These are phyloP conservation scores for Porites divaricata DNA, from an alignment of 92 coral and sea anemone genomes.

Conservation along the genomic window DNA sequence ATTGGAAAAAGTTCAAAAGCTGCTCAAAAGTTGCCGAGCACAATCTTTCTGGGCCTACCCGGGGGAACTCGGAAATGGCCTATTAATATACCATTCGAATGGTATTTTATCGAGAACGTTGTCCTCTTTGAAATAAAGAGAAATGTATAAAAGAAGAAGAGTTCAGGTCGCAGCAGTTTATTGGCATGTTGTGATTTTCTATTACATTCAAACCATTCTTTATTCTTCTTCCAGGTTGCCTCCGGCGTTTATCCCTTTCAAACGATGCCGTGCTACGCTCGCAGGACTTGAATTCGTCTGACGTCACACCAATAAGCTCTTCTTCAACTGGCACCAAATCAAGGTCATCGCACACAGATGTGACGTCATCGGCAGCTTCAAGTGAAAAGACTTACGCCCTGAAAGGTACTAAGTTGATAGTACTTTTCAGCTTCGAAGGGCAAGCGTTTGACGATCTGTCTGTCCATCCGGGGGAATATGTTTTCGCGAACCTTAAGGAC, in stretches of 20 bases:
- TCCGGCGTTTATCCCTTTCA: slow-evolving; percentile 41
- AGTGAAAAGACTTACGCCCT: slow-evolving; percentile 69
- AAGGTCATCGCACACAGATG: slow-evolving; percentile 58
- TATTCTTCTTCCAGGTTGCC: slow-evolving; percentile 40
- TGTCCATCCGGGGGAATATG: slow-evolving; percentile 85
- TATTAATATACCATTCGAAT: neutral
- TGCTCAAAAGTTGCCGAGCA: too few relatives aligned
- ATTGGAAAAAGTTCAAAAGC: too few relatives aligned
- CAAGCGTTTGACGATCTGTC: slow-evolving; percentile 82
- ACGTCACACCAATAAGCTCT: slow-evolving; percentile 73
- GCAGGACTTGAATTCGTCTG: slow-evolving; percentile 64
- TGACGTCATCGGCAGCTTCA: slow-evolving; percentile 68
- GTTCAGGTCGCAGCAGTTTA: neutral
- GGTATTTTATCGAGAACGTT: neutral
- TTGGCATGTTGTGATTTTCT: neutral
- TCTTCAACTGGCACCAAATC: slow-evolving; percentile 64
- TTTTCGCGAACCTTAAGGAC: slow-evolving; percentile 88
- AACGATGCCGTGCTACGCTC: slow-evolving; percentile 31
- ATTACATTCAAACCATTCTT: neutral
- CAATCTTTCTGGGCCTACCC: too few relatives aligned
- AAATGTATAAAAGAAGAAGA: neutral
- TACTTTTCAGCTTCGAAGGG: slow-evolving; percentile 76
- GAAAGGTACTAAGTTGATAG: slow-evolving; percentile 76
- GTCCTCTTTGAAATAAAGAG: neutral
- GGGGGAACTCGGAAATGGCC: too few relatives aligned